Conservation (phyloP, 2,888 invertebrate genomes). For the Mesorhabditis belari region DNA sequence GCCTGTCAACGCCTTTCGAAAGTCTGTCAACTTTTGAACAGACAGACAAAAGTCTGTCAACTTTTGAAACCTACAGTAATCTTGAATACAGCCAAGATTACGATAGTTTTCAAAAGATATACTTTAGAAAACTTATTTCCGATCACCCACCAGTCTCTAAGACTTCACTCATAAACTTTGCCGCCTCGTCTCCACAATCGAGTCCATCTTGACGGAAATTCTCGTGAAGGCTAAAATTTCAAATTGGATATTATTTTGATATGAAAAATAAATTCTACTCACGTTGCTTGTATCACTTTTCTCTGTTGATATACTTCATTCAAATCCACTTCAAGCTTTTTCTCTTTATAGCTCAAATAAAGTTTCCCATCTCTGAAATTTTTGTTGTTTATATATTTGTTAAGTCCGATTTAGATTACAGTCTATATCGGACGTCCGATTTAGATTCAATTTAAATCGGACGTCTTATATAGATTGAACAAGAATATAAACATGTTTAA, state of each 20-base stretch:
- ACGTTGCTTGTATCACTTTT: background rate
- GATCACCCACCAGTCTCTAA: slow-evolving; percentile 21
- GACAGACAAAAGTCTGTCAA: too few species aligned
- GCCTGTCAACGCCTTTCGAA: too few species aligned
- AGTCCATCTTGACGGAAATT: slow-evolving; percentile 38
- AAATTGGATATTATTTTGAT: background rate
- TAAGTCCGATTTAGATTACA: too few species aligned
- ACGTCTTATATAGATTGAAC: too few species aligned
- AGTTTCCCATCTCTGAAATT: background rate
- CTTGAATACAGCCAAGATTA: too few species aligned
- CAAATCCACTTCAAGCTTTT: background rate
- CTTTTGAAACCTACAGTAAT: too few species aligned
- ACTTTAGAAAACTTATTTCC: too few species aligned
- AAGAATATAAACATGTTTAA: too few species aligned
- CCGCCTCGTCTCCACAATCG: slow-evolving; percentile 42
- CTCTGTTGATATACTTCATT: background rate
- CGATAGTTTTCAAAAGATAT: slow-evolving; percentile 3
- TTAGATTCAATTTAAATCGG: too few species aligned
- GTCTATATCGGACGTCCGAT: too few species aligned
- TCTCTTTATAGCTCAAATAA: background rate
- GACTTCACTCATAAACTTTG: slow-evolving; percentile 25
- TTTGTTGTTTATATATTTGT: too few species aligned
- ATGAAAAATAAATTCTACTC: background rate
- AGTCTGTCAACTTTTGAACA: too few species aligned
- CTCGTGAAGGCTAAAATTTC: slow-evolving; percentile 24